Conservation (phyloP, 2,888 invertebrate species). For the Acanthosepion esculentum region DNA sequence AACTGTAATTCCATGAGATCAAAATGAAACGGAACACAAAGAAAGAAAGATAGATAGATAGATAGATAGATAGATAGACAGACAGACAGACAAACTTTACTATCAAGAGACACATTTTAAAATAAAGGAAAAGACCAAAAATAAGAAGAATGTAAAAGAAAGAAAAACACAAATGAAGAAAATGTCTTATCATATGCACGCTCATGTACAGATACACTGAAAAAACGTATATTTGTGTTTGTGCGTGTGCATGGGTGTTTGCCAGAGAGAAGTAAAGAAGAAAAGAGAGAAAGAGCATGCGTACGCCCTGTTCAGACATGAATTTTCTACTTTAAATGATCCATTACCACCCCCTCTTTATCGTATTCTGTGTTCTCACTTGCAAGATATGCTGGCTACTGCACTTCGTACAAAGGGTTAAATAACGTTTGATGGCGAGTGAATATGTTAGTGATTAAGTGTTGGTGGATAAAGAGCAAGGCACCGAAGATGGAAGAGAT, state of each 20-base stretch:
- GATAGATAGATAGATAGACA: slow-evolving; percentile 36
- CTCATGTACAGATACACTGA: neutral
- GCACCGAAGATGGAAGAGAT: no score
- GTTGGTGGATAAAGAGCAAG: no score
- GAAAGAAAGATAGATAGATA: neutral
- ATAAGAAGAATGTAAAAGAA: neutral
- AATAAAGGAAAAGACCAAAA: neutral
- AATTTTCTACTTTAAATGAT: no score
- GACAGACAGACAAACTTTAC: neutral
- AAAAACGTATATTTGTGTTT: neutral
- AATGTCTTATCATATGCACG: neutral
- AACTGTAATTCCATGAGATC: neutral
- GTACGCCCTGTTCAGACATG: neutral
- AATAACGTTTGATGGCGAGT: no score
- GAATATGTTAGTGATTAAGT: no score
- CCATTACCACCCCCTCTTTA: no score
- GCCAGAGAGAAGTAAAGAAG: neutral
- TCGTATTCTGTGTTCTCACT: no score
- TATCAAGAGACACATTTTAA: no score
- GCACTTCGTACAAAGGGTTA: no score
- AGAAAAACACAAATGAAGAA: neutral
- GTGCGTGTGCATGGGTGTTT: no score
- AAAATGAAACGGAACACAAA: neutral
- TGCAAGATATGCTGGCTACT: no score
- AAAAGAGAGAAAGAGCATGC: neutral